These are phyloP conservation scores for Ctena decussata DNA, from an alignment of 2,888 invertebrate species.

Conservation along the genomic window DNA sequence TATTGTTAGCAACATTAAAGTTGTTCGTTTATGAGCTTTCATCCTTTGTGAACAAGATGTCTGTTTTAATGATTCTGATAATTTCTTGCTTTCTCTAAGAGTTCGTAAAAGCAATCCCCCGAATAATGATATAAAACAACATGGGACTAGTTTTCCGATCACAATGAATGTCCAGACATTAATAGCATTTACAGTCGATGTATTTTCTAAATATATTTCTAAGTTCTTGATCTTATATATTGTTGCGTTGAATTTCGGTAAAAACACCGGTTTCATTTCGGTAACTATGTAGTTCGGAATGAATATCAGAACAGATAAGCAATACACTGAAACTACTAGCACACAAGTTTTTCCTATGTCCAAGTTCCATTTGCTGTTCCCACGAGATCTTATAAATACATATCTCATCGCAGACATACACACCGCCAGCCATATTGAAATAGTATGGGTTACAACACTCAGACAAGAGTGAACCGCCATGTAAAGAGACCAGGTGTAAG, in stretches of 20 bases:
- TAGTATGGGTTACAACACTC: constrained; percentile 95
- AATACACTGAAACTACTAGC: constrained; percentile 89
- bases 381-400: constrained; percentile 68
- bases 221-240: constrained; percentile 66
- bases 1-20: constrained; percentile 93
- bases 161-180: constrained; percentile 98
- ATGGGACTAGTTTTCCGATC: constrained; percentile 96
- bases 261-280: constrained; percentile 46
- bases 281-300: constrained; percentile 81
- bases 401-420: constrained; percentile 96
- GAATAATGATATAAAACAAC: constrained; percentile 93
- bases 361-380: constrained; percentile 61
- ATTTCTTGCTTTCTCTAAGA: constrained; percentile 80
- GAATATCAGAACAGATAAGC: constrained; percentile 72
- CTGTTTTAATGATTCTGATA: constrained; percentile 74
- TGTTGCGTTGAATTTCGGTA: constrained; percentile 54
- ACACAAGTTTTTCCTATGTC: constrained; percentile 75
- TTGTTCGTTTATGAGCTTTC: constrained; percentile 91
- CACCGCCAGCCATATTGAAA: constrained; percentile 97
- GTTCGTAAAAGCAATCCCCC: constrained; percentile 87
- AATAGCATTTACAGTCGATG: constrained; percentile 52
- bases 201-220: constrained; percentile 48
- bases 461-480: constrained; percentile 94
- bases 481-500: constrained; percentile 85
- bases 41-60: constrained; percentile 67